Evolutionary conservation across 2,113 vertebrate species (phyloP).

Genomic region (Brachypodius melanocephalos): DNA sequence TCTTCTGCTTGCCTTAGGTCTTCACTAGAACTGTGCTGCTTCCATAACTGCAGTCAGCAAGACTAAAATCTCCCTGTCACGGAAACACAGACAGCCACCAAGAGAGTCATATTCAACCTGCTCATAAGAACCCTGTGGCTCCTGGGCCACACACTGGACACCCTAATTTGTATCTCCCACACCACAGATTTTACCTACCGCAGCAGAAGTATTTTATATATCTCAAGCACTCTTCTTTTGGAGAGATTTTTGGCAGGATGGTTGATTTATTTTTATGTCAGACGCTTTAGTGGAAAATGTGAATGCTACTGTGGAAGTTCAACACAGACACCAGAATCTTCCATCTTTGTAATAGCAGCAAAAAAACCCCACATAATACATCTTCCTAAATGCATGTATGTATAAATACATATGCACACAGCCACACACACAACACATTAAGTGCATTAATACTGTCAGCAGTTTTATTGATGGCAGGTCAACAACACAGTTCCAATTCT

Average conservation of each 20-base stretch:
- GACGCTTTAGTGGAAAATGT: neutral
- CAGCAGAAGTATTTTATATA: neutral
- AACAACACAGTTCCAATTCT: neutral
- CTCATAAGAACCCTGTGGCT: neutral
- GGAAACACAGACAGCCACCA: neutral
- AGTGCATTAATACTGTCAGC: neutral
- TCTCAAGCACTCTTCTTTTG: neutral
- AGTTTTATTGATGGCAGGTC: neutral
- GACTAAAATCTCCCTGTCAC: neutral
- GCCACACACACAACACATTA: neutral
- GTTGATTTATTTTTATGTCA: neutral
- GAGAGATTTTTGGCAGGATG: neutral
- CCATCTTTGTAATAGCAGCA: neutral
- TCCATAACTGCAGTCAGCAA: neutral
- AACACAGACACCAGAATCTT: neutral
- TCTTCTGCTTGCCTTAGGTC: neutral
- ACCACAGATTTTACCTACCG: neutral
- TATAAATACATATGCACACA: neutral
- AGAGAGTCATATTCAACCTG: neutral
- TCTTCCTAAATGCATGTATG: neutral
- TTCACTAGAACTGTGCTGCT: neutral
- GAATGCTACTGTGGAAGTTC: neutral
- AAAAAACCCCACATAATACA: neutral
- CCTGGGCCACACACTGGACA: neutral
- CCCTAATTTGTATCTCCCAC: neutral